Evolutionary conservation across 2,888 invertebrate species (phyloP).

Genomic region (Schrankia costaestrigalis): DNA sequence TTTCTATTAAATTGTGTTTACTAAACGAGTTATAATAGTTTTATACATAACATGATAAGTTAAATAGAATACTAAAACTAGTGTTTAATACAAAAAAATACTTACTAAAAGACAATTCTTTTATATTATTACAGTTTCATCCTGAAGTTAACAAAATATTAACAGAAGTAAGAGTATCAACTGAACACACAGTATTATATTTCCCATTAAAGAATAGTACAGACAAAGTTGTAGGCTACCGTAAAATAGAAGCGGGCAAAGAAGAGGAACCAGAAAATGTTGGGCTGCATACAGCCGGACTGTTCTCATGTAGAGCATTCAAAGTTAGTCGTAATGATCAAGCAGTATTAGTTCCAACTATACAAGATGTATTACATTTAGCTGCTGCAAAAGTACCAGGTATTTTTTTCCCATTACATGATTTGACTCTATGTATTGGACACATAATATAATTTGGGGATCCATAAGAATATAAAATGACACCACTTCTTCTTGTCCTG

Average conservation of each 20-base stretch:
- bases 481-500: too few relatives aligned
- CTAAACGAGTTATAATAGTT: too few relatives aligned
- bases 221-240: constrained; percentile 84
- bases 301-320: constrained; percentile 59
- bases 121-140: constrained; percentile 60
- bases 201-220: constrained; percentile 84
- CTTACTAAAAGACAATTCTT: not conserved
- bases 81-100: too few relatives aligned
- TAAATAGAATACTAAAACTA: too few relatives aligned
- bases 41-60: too few relatives aligned
- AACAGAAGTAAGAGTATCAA: constrained; percentile 79
- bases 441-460: too few relatives aligned
- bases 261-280: constrained; percentile 58
- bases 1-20: too few relatives aligned
- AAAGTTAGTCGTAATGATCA: constrained; percentile 59
- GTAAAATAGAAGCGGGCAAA: constrained; percentile 71
- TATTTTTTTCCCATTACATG: constrained; percentile 26
- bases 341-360: constrained; percentile 74
- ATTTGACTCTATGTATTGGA: too few relatives aligned
- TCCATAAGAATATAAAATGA: too few relatives aligned
- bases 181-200: constrained; percentile 77
- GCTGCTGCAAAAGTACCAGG: constrained; percentile 74
- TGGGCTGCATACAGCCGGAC: constrained; percentile 61
- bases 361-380: constrained; percentile 67
- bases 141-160: constrained; percentile 66